Conservation (phyloP, 2,797 vertebrate genomes). For the Tokudaia muenninki region DNA sequence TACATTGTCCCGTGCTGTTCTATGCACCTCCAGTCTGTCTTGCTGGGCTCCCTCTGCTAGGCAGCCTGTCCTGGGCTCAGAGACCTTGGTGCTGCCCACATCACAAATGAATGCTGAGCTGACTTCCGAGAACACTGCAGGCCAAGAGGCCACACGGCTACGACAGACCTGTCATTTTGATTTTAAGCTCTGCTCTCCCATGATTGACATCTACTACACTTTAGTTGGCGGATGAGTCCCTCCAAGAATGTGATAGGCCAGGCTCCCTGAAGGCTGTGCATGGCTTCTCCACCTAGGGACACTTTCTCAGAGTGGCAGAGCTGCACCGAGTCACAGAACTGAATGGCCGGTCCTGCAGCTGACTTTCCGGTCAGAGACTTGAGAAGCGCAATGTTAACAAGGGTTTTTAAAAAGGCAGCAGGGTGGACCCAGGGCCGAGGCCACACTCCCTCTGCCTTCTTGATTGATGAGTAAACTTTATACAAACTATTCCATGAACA, state of each 20-base stretch:
- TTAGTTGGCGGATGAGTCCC: not conserved
- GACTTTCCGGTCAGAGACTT: too few species aligned
- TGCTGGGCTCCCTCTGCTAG: not conserved
- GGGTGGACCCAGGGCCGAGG: not conserved
- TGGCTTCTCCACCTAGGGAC: not conserved
- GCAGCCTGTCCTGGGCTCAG: not conserved
- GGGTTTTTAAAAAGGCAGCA: too few species aligned
- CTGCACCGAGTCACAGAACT: too few species aligned
- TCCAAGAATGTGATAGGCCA: not conserved
- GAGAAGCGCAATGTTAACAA: not conserved
- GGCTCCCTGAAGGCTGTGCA: not conserved
- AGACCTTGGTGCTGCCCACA: accelerated
- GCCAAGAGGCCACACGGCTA: not conserved
- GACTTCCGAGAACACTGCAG: not conserved
- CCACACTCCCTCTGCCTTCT: not conserved
- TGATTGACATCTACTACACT: not conserved
- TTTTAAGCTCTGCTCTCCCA: not conserved
- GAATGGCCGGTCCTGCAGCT: not conserved
- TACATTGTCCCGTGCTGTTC: accelerated
- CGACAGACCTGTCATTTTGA: accelerated
- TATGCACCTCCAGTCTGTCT: not conserved
- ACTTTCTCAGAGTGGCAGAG: not conserved
- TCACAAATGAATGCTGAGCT: accelerated
- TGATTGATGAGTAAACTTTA: not conserved
- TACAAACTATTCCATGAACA: not conserved